Conservation (phyloP, 2,113 vertebrate genomes). For the Calyptomena viridis region DNA sequence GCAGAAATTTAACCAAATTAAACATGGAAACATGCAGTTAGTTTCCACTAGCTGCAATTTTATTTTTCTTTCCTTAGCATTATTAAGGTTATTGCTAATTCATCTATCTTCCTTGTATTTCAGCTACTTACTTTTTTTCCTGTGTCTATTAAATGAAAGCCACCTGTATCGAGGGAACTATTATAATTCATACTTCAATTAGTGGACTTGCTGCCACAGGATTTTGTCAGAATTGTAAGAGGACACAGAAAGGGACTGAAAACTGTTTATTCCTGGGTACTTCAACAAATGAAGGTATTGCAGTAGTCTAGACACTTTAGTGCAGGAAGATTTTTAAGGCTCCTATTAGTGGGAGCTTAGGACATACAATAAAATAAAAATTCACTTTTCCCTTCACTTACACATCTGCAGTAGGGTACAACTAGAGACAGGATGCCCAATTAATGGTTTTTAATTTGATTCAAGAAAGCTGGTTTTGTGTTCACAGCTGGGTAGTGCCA, state of each 20-base stretch:
- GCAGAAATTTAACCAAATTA: neutral
- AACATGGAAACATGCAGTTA: neutral
- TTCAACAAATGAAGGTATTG: neutral
- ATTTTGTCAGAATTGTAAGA: neutral
- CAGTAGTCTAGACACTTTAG: neutral
- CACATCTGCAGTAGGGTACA: neutral
- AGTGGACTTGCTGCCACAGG: neutral
- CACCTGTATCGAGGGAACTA: neutral
- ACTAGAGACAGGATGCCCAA: neutral
- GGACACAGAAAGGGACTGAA: neutral
- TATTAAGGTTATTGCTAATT: neutral
- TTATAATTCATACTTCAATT: neutral
- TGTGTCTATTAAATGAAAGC: neutral
- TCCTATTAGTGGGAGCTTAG: neutral
- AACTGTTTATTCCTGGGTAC: neutral
- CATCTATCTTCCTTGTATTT: neutral
- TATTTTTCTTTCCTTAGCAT: neutral
- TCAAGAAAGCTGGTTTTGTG: neutral
- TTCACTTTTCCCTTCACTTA: neutral
- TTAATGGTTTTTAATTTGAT: neutral
- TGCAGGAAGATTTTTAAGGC: neutral
- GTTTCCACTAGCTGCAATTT: neutral
- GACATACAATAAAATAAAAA: neutral
- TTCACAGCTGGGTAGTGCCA: neutral
- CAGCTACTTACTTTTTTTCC: neutral